These are phyloP conservation scores for Porites rus DNA, from an alignment of 92 coral and sea anemone genomes.

Conservation along the genomic window DNA sequence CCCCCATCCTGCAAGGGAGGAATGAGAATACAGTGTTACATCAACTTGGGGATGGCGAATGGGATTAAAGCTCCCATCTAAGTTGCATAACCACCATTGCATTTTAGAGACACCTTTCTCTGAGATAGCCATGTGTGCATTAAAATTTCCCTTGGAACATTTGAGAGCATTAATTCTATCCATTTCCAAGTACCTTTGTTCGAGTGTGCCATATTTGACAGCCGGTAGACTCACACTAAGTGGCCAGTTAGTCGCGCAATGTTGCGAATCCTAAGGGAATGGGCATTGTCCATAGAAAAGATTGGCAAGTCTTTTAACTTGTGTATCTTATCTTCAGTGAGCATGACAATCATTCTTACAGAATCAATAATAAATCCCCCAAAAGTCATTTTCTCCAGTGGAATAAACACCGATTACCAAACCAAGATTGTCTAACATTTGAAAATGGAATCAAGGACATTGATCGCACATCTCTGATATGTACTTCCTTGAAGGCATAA, in stretches of 20 bases:
- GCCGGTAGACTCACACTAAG: slow-evolving; percentile 29
- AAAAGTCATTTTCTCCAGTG: slow-evolving; percentile 29
- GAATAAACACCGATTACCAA: slow-evolving; percentile 36
- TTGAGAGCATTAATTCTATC: slow-evolving; percentile 38
- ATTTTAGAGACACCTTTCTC: slow-evolving; percentile 23
- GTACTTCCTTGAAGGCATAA: slow-evolving; percentile 38
- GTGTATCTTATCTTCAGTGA: slow-evolving; percentile 37
- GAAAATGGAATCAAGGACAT: slow-evolving; percentile 36
- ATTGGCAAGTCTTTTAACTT: slow-evolving; percentile 9
- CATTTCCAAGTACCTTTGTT: slow-evolving; percentile 43
- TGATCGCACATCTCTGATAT: slow-evolving; percentile 15
- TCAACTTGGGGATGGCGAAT: slow-evolving; percentile 48
- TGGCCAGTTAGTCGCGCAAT: slow-evolving; percentile 34
- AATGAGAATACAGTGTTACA: slow-evolving; percentile 57
- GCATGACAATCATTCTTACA: slow-evolving; percentile 48
- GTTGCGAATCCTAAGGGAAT: slow-evolving; percentile 12
- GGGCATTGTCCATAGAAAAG: too few relatives aligned
- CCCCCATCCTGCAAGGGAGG: slow-evolving; percentile 63
- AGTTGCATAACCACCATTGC: slow-evolving; percentile 39
- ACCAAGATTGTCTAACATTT: slow-evolving; percentile 29
- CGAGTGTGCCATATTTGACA: slow-evolving; percentile 52
- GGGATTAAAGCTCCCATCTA: slow-evolving; percentile 32
- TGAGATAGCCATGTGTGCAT: slow-evolving; percentile 38
- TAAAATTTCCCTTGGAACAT: slow-evolving; percentile 43
- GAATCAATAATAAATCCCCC: slow-evolving; percentile 55